Conservation (phyloP, 92 coral and sea anemone species). For the Phenganax subtilis region DNA sequence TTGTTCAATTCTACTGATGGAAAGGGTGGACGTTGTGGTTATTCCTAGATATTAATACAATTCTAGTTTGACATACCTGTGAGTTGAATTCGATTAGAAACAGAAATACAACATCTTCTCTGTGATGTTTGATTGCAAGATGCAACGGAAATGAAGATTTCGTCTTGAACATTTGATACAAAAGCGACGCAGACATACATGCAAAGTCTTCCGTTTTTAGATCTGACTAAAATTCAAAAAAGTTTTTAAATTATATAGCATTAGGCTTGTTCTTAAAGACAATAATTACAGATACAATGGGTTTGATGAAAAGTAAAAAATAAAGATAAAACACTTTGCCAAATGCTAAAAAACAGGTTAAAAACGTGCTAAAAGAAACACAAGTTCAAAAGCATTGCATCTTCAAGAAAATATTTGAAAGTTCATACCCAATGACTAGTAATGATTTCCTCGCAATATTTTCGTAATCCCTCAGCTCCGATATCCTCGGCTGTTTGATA, state of each 20-base stretch:
- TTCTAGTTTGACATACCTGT: conserved; percentile 54
- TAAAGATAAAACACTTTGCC: background rate
- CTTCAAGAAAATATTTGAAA: background rate
- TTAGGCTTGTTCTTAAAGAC: background rate
- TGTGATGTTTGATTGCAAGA: conserved; percentile 88
- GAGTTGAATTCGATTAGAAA: conserved; percentile 88
- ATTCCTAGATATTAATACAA: background rate
- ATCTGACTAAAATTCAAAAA: conserved; percentile 64
- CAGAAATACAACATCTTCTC: conserved; percentile 90
- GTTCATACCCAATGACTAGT: conserved; percentile 83
- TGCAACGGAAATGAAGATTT: conserved; percentile 90
- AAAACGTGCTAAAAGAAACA: too few relatives aligned
- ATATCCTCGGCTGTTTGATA: conserved; percentile 99
- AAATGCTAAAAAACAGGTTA: background rate
- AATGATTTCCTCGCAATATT: conserved; percentile 94
- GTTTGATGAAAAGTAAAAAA: background rate
- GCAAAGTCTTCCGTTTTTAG: conserved; percentile 89
- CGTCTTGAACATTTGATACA: conserved; percentile 93
- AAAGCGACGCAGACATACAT: conserved; percentile 82
- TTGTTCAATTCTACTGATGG: too few relatives aligned
- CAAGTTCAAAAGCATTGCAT: too few relatives aligned
- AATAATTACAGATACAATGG: background rate
- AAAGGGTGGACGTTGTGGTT: too few relatives aligned
- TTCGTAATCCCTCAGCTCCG: conserved; percentile 88
- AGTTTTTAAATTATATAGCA: background rate